These are phyloP conservation scores for Cataglyphis livida DNA, from an alignment of 2,888 invertebrate genomes.

Conservation along the genomic window DNA sequence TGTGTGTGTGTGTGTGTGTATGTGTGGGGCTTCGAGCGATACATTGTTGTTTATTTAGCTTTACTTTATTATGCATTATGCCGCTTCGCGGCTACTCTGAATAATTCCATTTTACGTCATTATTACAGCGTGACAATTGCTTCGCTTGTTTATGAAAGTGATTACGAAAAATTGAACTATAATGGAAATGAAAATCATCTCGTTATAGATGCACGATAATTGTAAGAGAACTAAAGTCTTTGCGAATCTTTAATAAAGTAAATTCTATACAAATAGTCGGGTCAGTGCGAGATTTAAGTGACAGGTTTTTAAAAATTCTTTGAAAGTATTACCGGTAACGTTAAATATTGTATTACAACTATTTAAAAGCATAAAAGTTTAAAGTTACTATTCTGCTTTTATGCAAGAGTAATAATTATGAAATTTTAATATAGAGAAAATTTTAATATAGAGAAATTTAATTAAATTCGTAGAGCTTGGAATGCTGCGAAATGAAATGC, in stretches of 20 bases:
- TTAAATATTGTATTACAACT: constrained; percentile 24
- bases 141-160: not conserved
- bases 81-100: not conserved
- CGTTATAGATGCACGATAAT: not conserved
- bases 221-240: constrained; percentile 3
- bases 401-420: not conserved
- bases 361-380: not conserved
- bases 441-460: not conserved
- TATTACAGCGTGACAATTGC: not conserved
- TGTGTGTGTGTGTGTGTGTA: too few relatives aligned
- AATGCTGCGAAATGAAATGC: constrained; percentile 1
- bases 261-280: not conserved
- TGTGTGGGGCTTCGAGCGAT: not conserved
- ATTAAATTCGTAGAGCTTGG: not conserved
- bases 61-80: constrained; percentile 1
- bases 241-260: constrained; percentile 16
- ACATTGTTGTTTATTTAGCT: not conserved
- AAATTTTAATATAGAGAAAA: not conserved
- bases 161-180: constrained; percentile 5
- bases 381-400: not conserved
- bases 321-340: not conserved
- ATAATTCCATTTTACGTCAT: constrained; percentile 28
- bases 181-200: not conserved
- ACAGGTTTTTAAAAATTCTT: constrained; percentile 16
- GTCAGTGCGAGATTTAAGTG: not conserved